Conservation (phyloP, 2,888 invertebrate genomes). For the Parnassius orleans region DNA sequence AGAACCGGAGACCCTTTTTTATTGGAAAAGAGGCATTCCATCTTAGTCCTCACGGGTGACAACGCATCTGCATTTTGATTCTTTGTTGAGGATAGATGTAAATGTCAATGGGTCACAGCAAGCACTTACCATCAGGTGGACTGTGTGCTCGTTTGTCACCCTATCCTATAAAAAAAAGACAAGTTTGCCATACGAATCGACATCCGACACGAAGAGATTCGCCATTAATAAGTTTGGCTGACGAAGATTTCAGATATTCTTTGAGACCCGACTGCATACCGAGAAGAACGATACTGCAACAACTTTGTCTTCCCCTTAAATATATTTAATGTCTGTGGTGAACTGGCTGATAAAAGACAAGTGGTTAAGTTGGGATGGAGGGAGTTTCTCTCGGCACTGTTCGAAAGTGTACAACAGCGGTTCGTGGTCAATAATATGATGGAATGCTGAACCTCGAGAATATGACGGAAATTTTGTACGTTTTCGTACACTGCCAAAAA, state of each 20-base stretch:
- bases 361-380: not conserved
- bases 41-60: too few species aligned
- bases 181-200: too few species aligned
- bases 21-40: too few species aligned
- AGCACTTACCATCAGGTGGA: too few species aligned
- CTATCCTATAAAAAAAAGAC: too few species aligned
- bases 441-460: slow-evolving; percentile 29
- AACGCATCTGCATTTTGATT: too few species aligned
- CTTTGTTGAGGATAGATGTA: too few species aligned
- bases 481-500: slow-evolving; percentile 31
- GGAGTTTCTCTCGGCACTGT: not conserved
- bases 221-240: slow-evolving; percentile 27
- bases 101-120: too few species aligned
- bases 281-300: slow-evolving; percentile 22
- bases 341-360: not conserved
- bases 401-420: slow-evolving; percentile 31
- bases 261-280: slow-evolving; percentile 29
- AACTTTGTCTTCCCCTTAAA: not conserved
- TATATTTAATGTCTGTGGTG: not conserved
- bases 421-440: slow-evolving; percentile 33
- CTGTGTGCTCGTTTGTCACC: too few species aligned
- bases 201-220: slow-evolving; percentile 29
- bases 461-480: slow-evolving; percentile 34
- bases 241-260: slow-evolving; percentile 26
- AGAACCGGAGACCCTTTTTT: too few species aligned